phyloP scores from a whole-genome alignment of 2,888 invertebrate genomes.

The Alviniconcha strummeri region DNA sequence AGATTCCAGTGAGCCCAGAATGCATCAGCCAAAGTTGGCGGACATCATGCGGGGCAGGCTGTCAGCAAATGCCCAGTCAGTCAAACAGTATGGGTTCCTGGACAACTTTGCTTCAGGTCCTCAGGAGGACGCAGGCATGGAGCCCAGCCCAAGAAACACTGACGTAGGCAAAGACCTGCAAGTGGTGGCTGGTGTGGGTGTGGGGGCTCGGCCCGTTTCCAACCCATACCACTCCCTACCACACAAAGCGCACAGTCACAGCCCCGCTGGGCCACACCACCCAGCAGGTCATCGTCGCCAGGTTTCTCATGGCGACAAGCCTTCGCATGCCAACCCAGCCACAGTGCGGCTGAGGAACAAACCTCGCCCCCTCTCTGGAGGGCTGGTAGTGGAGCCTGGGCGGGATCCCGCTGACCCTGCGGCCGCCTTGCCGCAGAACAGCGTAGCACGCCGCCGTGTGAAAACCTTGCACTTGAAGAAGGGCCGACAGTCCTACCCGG shows the following conservation, averaged over 20 bases:
- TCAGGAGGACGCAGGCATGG: neutral
- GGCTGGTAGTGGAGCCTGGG: conserved; percentile 26
- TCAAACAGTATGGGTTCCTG: conserved; percentile 32
- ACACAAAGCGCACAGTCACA: neutral
- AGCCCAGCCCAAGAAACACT: neutral
- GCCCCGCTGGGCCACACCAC: neutral
- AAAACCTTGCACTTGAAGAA: conserved; percentile 29
- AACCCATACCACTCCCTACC: conserved; percentile 12
- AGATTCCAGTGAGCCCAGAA: neutral
- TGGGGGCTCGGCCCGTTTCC: neutral
- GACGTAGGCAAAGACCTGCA: neutral
- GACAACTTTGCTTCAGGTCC: neutral
- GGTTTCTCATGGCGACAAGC: conserved; percentile 12
- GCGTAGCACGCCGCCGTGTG: conserved; percentile 20
- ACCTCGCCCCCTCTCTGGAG: conserved; percentile 18
- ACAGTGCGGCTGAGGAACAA: conserved; percentile 4
- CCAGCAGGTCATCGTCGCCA: neutral
- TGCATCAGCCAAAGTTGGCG: conserved; percentile 1
- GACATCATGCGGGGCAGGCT: neutral
- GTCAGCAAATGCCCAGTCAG: neutral
- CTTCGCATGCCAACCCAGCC: neutral
- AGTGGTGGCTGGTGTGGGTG: neutral
- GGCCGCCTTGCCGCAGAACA: conserved; percentile 12
- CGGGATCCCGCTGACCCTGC: conserved; percentile 8
- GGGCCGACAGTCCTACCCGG: conserved; percentile 30